Base-by-base conservation (phyloP, 2,797 vertebrate genomes). In the Pseudomugil gertrudae region DNA sequence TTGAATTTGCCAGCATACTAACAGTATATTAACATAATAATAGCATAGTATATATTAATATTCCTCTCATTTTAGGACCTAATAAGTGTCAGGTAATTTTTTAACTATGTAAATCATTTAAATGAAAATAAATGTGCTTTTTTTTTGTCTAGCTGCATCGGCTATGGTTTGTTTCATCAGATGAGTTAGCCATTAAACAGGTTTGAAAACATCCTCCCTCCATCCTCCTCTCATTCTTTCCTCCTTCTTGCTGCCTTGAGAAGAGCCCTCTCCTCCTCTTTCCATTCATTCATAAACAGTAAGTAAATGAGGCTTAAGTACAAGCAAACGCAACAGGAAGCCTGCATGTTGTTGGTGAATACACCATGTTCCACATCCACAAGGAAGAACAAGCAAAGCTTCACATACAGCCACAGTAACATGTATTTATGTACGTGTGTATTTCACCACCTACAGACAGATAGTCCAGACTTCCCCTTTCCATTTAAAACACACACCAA, bases 391-490 rank as follows among this genome's bases (percentile, higher is more conserved):
- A 30, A 29, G 24, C 32, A 66, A 23, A 59, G 40, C 33, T 53
- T 33, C 55, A 57, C 3, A 66, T 3, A 58, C 14, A 38, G 24
- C 9, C 19, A 6, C 61, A 19, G 55, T 19, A 38, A 23, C n/a
- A n/a, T n/a, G n/a, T n/a, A n/a, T n/a, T n/a, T 15, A 13, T 66
- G 11, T 32, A 5, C 11, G 35, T 30, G 59, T 33, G 38, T 54
- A 1, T 33, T 36, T 65, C 23, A 36, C 54, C 45, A 85, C 81
- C 63, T 81, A 78, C 77, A 75, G 53, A 76, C 43, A 74, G 70
- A 76, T n/a, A 43, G 56, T 60, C 61, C 64, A 56, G 63, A 58
- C 64, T 50, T 52, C 21, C 51, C 66, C 61, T 38, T 57, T 57
- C 76, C 78, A 71, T 76, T 59, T 74, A 66, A 66, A 60, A 72